phyloP scores from a whole-genome alignment of 1,140 invertebrate genomes.

The Papilio polytes region DNA sequence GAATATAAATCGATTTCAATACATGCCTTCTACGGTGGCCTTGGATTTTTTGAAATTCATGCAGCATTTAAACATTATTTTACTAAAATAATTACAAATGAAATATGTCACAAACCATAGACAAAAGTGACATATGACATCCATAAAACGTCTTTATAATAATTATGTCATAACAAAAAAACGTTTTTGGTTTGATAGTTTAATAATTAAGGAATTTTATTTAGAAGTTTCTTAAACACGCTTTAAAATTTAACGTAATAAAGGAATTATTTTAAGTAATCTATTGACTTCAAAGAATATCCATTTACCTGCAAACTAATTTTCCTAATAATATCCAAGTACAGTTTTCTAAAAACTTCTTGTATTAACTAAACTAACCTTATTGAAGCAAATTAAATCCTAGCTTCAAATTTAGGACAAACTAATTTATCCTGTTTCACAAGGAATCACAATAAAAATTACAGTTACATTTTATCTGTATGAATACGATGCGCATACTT shows the following conservation, averaged over 20 bases:
- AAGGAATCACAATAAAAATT: background rate
- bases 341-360: background rate
- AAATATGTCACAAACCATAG: background rate
- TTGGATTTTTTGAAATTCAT: background rate
- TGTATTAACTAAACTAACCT: background rate
- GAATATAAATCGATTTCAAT: background rate
- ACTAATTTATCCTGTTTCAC: background rate
- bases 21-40: background rate
- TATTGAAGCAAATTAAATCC: background rate
- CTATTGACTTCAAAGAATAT: background rate
- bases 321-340: background rate
- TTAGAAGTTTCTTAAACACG: background rate
- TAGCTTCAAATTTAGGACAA: background rate
- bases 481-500: background rate
- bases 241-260: background rate
- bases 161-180: background rate
- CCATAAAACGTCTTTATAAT: background rate
- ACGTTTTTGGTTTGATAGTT: background rate
- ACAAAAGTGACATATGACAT: background rate
- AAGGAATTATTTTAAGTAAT: background rate
- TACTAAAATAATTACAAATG: background rate
- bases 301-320: background rate
- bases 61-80: slow-evolving; percentile 10
- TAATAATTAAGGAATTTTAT: background rate
- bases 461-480: background rate